Evolutionary conservation across 1,140 invertebrate genomes (phyloP).

Genomic region (Zaprionus inermis): DNA sequence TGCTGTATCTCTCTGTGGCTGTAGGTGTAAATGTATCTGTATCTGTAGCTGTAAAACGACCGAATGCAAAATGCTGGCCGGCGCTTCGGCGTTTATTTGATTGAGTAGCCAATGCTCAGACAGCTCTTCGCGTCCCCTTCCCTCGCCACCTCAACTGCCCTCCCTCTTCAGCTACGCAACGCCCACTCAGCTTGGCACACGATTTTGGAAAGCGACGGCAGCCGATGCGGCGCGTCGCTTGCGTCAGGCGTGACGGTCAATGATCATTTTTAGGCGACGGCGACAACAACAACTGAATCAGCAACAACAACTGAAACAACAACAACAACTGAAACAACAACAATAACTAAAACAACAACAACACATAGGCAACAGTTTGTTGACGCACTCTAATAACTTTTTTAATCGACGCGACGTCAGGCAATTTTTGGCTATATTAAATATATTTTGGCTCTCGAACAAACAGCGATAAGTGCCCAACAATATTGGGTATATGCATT

Average conservation of each 20-base stretch:
- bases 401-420: slow-evolving; percentile 55
- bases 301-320: background rate
- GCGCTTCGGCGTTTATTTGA: slow-evolving; percentile 48
- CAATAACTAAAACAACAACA: slow-evolving; percentile 17
- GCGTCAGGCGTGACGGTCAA: slow-evolving; percentile 79
- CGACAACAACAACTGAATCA: slow-evolving; percentile 34
- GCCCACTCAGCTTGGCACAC: slow-evolving; percentile 68
- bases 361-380: slow-evolving; percentile 43
- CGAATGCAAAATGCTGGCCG: slow-evolving; percentile 37
- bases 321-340: background rate
- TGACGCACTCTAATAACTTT: slow-evolving; percentile 80
- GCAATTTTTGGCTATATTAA: slow-evolving; percentile 59
- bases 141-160: slow-evolving; percentile 15
- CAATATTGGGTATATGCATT: background rate
- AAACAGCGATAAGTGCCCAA: slow-evolving; percentile 32
- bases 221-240: slow-evolving; percentile 40
- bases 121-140: background rate
- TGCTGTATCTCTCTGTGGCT: background rate
- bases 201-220: slow-evolving; percentile 67
- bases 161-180: slow-evolving; percentile 2
- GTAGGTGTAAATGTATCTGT: slow-evolving; percentile 25
- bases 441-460: slow-evolving; percentile 52
- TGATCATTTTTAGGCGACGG: slow-evolving; percentile 70
- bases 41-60: slow-evolving; percentile 16
- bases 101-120: slow-evolving; percentile 46